These are phyloP conservation scores for Drosophila seclusa DNA, from an alignment of 2,888 invertebrate species.

Conservation along the genomic window DNA sequence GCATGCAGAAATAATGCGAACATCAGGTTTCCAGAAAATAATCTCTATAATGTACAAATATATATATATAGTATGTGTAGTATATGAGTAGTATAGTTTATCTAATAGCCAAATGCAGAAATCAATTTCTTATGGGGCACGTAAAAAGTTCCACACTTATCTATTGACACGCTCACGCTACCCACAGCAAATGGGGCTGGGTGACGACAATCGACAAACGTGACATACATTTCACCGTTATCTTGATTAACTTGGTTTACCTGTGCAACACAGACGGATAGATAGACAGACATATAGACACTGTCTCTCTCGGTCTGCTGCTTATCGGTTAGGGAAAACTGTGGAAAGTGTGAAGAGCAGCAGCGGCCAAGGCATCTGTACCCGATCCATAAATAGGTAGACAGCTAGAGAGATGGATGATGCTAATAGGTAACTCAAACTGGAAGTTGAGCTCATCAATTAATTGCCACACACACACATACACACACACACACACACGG, in stretches of 20 bases:
- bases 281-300: conserved; percentile 3
- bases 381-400: conserved; percentile 1
- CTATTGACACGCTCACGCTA: conserved; percentile 46
- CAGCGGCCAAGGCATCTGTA: conserved; percentile 20
- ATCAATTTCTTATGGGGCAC: conserved; percentile 67
- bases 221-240: conserved; percentile 70
- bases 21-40: conserved; percentile 49
- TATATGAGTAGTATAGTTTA: conserved; percentile 5
- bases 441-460: conserved; percentile 53
- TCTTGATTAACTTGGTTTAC: conserved; percentile 50
- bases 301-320: conserved; percentile 1
- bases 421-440: conserved; percentile 51
- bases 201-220: conserved; percentile 58
- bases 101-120: conserved; percentile 51
- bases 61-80: not conserved
- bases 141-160: conserved; percentile 27
- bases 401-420: conserved; percentile 9
- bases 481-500: conserved; percentile 16
- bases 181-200: conserved; percentile 39
- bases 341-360: conserved; percentile 23
- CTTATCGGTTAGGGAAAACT: conserved; percentile 45
- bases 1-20: conserved; percentile 14
- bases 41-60: not conserved
- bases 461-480: conserved; percentile 45
- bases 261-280: conserved; percentile 14